These are phyloP conservation scores for Cyanoderma ruficeps DNA, from an alignment of 2,113 vertebrate species.

Conservation along the genomic window DNA sequence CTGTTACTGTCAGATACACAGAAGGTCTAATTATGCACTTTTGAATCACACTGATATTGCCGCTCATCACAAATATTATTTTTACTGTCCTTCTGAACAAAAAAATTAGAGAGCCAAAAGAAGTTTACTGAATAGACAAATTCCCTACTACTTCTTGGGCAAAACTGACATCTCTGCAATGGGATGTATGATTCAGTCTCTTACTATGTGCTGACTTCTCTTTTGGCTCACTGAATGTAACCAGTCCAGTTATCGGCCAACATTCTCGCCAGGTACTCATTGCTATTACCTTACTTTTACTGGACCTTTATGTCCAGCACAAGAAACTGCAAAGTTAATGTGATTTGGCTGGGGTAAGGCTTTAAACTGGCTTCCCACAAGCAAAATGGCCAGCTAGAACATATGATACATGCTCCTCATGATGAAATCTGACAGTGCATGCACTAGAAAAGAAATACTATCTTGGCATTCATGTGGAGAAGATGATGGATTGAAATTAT, in stretches of 20 bases:
- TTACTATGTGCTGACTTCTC: neutral
- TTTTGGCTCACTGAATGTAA: neutral
- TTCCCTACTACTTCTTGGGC: neutral
- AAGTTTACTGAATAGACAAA: neutral
- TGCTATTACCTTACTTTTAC: neutral
- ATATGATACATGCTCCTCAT: neutral
- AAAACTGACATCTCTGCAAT: neutral
- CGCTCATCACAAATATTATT: neutral
- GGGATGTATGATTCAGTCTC: neutral
- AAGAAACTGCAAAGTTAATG: neutral
- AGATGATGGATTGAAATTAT: constrained; percentile 42
- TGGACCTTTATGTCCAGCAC: neutral
- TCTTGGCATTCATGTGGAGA: neutral
- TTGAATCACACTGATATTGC: neutral
- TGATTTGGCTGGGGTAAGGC: neutral
- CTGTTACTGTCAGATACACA: neutral
- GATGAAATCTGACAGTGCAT: constrained; percentile 1
- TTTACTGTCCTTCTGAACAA: neutral
- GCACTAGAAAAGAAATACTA: constrained; percentile 2
- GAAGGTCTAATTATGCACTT: neutral
- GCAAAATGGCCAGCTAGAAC: neutral
- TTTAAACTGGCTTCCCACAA: neutral
- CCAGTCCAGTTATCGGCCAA: neutral
- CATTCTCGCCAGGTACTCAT: neutral
- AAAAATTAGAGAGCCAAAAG: neutral